Base-by-base conservation (phyloP, 2,113 vertebrate species). In the Mohoua ochrocephala region DNA sequence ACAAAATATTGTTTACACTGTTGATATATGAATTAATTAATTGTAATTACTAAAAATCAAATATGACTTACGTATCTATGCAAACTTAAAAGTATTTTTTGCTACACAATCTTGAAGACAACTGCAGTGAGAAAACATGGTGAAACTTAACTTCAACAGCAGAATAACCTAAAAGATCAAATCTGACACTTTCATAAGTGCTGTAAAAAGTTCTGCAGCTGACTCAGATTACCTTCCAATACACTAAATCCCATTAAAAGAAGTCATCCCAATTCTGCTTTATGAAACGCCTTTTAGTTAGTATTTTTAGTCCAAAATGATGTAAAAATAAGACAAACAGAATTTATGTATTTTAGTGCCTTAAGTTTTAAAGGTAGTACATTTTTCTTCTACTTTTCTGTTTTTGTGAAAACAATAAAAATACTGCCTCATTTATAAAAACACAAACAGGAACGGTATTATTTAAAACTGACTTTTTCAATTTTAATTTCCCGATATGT, bases 401-500 rank as follows among this genome's bases (percentile, higher is more conserved):
- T 56, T 90, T 57, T 26, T 26, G 2, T 5, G 42, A 83, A 73
- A 78, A 64, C 14, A 52, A 44, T 53, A 57, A 84, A 35, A 27
- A 61, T n/a, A 64, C 13, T 13, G 4, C 13, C 33, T 71, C 24
- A 80, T 54, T 84, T 77, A 73, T 18, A 77, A 80, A 42, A 10
- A 50, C 27, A 75, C 18, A 39, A 77, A 50, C 6, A 53, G 7
- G 10, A 86, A n/a, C 9, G 77, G 10, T 28, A 35, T 59, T 69
- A 83, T 11, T 76, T 70, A 82, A 88, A 47, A 98, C 98, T 97
- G 76, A 98, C 97, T 99, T 99, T 98, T 98, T 99, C 28, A 98
- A 97, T 95, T 99, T 99, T 54, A 99, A 94, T n/a, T 96, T 97
- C 6, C 78, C 15, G 1, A 99, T 98, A 89, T 99, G 98, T 50